Evolutionary conservation across 2,797 vertebrate species (phyloP).

Genomic region (Columba guinea): DNA sequence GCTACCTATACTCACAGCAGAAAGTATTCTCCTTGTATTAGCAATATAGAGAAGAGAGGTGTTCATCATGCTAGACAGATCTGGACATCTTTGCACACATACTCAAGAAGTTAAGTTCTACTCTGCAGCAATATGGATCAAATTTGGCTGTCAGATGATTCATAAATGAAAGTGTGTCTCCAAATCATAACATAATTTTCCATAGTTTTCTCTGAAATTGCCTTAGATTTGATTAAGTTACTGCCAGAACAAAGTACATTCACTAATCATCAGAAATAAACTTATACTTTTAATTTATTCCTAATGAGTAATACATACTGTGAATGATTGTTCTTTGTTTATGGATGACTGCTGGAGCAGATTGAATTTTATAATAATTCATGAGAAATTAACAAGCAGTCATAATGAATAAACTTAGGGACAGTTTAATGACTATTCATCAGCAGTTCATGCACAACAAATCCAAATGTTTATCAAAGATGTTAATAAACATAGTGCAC

Average conservation of each 20-base stretch:
- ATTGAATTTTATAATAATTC: slow-evolving; percentile 68
- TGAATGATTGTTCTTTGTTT: slow-evolving; percentile 35
- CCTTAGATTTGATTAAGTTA: slow-evolving; percentile 18
- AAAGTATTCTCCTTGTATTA: not conserved
- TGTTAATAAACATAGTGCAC: slow-evolving; percentile 65
- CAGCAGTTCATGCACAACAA: slow-evolving; percentile 68
- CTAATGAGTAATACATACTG: slow-evolving; percentile 35
- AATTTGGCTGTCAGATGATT: not conserved
- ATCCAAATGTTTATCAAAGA: slow-evolving; percentile 75
- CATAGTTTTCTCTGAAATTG: not conserved
- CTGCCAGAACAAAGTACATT: not conserved
- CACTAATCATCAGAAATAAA: slow-evolving; percentile 17
- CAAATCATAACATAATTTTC: not conserved
- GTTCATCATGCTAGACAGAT: not conserved
- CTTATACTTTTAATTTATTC: slow-evolving; percentile 40
- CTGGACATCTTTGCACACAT: not conserved
- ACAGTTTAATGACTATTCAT: slow-evolving; percentile 74
- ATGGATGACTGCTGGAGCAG: slow-evolving; percentile 41
- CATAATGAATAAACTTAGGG: slow-evolving; percentile 72
- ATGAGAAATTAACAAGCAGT: slow-evolving; percentile 70
- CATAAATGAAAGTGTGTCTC: not conserved
- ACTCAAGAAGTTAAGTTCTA: not conserved
- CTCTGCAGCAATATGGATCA: not conserved
- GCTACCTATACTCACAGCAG: not conserved
- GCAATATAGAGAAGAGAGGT: not conserved